Percentiles rank a stretch among this genome's conserved stretches.
Evolutionary conservation across 1,140 invertebrate genomes (phyloP).

Genomic region (Anoplophora glabripennis): DNA sequence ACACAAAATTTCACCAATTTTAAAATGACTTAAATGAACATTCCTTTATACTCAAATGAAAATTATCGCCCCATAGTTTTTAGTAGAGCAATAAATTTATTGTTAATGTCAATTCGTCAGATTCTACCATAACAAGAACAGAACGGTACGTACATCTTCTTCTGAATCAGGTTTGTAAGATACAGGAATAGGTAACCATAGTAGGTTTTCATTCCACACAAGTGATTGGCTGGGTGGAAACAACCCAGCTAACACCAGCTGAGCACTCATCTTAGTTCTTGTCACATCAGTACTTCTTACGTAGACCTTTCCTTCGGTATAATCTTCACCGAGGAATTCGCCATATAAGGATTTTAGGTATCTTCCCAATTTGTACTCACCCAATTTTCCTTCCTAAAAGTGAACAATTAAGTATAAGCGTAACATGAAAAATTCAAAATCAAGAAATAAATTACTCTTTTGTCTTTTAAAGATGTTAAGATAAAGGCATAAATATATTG

Average conservation of each 20-base stretch:
- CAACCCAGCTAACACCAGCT: slow-evolving; percentile 56
- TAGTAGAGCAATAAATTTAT: too few relatives aligned
- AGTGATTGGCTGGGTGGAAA: slow-evolving; percentile 49
- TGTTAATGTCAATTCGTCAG: too few relatives aligned
- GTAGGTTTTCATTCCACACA: slow-evolving; percentile 45
- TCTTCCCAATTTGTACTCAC: slow-evolving; percentile 62
- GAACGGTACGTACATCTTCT: slow-evolving; percentile 50
- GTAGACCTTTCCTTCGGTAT: slow-evolving; percentile 52
- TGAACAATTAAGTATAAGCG: too few relatives aligned
- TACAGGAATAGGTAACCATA: slow-evolving; percentile 59
- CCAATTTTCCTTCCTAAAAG: slow-evolving; percentile 44
- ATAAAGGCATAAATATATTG: too few relatives aligned
- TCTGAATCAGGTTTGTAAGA: slow-evolving; percentile 46
- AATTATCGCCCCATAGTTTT: too few relatives aligned
- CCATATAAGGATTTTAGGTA: slow-evolving; percentile 61
- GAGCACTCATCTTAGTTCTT: slow-evolving; percentile 61
- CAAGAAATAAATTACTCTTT: too few relatives aligned
- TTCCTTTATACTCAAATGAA: too few relatives aligned
- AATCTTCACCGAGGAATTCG: slow-evolving; percentile 58
- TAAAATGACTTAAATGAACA: too few relatives aligned
- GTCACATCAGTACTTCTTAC: slow-evolving; percentile 49
- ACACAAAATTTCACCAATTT: too few relatives aligned
- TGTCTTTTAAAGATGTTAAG: too few relatives aligned
- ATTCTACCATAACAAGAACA: too few relatives aligned
- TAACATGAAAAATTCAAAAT: too few relatives aligned